A percentile compares a stretch with the other conserved stretches of the same genome.
These are phyloP conservation scores for Mystacides longicornis DNA, from an alignment of 2,888 invertebrate genomes.

Conservation along the genomic window DNA sequence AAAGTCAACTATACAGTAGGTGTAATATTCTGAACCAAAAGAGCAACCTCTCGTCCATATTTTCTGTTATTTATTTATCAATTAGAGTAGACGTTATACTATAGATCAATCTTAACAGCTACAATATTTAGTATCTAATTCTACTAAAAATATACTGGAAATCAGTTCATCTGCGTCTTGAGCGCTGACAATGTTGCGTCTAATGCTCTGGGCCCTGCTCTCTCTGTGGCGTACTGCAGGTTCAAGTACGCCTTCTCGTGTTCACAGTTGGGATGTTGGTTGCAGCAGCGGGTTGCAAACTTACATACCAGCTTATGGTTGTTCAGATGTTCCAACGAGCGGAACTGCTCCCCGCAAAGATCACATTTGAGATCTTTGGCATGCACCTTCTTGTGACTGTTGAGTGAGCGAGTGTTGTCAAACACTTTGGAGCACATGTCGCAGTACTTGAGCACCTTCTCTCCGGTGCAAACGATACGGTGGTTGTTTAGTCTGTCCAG, in stretches of 20 bases:
- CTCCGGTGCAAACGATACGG: conserved; percentile 48
- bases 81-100: not conserved
- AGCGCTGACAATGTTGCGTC: conserved; percentile 45
- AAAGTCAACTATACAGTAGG: too few relatives aligned
- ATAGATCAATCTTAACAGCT: not conserved
- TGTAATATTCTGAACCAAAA: not conserved
- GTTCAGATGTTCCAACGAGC: conserved; percentile 46
- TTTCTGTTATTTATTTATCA: not conserved
- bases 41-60: not conserved
- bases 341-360: conserved; percentile 46
- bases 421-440: conserved; percentile 51
- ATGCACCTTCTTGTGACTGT: conserved; percentile 50
- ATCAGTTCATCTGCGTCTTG: conserved; percentile 45
- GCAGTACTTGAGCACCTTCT: conserved; percentile 46
- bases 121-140: not conserved
- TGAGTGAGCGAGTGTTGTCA: conserved; percentile 48
- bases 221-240: conserved; percentile 46
- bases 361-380: conserved; percentile 49
- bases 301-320: conserved; percentile 47
- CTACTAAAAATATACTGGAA: conserved; percentile 6
- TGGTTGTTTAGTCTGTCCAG: conserved; percentile 48
- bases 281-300: conserved; percentile 41
- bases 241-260: conserved; percentile 49
- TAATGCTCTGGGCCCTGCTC: conserved; percentile 42
- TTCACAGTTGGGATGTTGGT: conserved; percentile 45